Conservation (phyloP, 2,113 vertebrate genomes). For the Pimephales promelas region DNA sequence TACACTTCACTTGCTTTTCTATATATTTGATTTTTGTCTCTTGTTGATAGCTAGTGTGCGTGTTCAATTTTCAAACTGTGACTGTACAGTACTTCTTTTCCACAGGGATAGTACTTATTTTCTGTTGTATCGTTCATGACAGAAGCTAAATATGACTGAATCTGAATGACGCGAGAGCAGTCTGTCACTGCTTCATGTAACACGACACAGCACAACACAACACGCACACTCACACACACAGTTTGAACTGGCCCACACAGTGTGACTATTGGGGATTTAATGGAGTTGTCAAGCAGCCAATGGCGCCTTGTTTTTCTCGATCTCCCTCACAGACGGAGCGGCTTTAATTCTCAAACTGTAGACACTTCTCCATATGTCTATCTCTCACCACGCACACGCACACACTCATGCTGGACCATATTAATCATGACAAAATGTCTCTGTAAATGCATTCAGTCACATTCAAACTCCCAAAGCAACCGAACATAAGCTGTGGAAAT, state of each 20-base stretch:
- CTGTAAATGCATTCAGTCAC: slow-evolving; percentile 17
- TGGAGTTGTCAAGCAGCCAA: slow-evolving; percentile 50
- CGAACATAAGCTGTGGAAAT: slow-evolving; percentile 13
- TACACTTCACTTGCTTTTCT: neutral
- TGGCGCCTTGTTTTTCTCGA: slow-evolving; percentile 25
- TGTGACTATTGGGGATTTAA: slow-evolving; percentile 41
- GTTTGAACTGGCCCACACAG: slow-evolving; percentile 31
- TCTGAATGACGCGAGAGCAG: neutral
- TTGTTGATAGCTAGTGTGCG: neutral
- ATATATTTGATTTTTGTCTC: neutral
- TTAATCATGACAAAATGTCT: slow-evolving; percentile 36
- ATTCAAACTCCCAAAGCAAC: slow-evolving; percentile 17
- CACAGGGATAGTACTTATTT: slow-evolving; percentile 13
- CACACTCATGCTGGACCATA: neutral
- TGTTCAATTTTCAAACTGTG: neutral
- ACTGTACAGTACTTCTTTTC: neutral
- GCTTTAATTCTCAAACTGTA: slow-evolving; percentile 41
- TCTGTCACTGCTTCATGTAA: slow-evolving; percentile 31
- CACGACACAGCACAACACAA: neutral
- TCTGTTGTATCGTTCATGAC: slow-evolving; percentile 30
- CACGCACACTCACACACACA: slow-evolving; percentile 25
- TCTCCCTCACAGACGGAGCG: slow-evolving; percentile 39
- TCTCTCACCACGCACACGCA: slow-evolving; percentile 21
- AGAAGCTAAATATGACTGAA: slow-evolving; percentile 14
- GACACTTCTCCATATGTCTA: slow-evolving; percentile 49